Conservation (phyloP, 2,888 invertebrate genomes). For the Sepiola atlantica region DNA sequence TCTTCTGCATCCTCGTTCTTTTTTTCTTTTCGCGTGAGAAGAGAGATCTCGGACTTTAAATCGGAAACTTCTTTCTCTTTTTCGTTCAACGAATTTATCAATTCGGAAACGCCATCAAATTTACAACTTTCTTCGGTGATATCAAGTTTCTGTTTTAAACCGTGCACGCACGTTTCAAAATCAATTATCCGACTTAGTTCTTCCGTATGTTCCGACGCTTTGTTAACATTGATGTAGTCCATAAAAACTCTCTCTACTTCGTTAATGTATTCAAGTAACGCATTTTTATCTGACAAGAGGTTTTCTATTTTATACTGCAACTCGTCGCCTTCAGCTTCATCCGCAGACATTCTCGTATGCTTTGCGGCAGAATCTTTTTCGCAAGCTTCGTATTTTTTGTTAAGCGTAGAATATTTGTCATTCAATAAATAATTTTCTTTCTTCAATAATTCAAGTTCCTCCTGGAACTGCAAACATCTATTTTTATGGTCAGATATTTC, state of each 20-base stretch:
- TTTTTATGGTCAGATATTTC: not conserved
- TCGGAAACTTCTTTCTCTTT: slow-evolving; percentile 53
- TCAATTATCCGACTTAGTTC: not conserved
- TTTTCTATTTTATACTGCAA: slow-evolving; percentile 49
- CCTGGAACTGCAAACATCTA: not conserved
- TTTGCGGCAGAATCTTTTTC: not conserved
- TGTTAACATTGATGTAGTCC: not conserved
- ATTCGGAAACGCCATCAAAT: not conserved
- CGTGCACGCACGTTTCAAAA: not conserved
- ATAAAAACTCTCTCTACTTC: not conserved
- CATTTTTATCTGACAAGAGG: slow-evolving; percentile 42
- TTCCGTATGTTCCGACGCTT: not conserved
- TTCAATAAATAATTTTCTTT: slow-evolving; percentile 55
- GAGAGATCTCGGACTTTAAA: slow-evolving; percentile 52
- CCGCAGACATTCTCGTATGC: not conserved
- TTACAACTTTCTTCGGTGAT: not conserved
- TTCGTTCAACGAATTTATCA: slow-evolving; percentile 50
- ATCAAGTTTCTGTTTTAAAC: not conserved
- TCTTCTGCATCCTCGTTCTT: slow-evolving; percentile 51
- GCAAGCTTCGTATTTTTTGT: slow-evolving; percentile 52
- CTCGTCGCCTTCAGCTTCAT: slow-evolving; percentile 49
- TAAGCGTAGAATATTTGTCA: slow-evolving; percentile 52
- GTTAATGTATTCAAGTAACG: slow-evolving; percentile 24
- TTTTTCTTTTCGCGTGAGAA: slow-evolving; percentile 51
- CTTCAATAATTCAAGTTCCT: slow-evolving; percentile 53